phyloP scores from a whole-genome alignment of 2,888 invertebrate genomes.

The Drosophila cognata region DNA sequence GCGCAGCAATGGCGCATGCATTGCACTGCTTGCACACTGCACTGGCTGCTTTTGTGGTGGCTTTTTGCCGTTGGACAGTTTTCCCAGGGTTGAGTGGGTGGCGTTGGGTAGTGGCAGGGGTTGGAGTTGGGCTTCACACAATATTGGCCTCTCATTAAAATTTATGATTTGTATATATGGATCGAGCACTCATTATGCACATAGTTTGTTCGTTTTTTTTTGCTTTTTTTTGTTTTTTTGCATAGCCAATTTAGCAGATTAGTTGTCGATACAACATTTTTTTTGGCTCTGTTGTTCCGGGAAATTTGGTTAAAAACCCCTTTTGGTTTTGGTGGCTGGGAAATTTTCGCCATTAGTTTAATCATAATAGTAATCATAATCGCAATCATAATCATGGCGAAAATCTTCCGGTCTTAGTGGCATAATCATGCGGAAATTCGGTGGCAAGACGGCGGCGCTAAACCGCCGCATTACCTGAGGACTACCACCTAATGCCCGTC shows the following conservation, averaged over 20 bases:
- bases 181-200: slow-evolving; percentile 77
- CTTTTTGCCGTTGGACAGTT: slow-evolving; percentile 30
- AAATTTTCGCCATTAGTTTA: slow-evolving; percentile 73
- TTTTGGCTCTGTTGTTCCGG: slow-evolving; percentile 51
- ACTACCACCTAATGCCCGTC: slow-evolving; percentile 25
- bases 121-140: slow-evolving; percentile 8
- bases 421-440: slow-evolving; percentile 75
- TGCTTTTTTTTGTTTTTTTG: slow-evolving; percentile 15
- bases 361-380: slow-evolving; percentile 70
- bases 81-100: slow-evolving; percentile 1
- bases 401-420: slow-evolving; percentile 73
- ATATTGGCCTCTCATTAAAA: slow-evolving; percentile 76
- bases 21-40: slow-evolving; percentile 65
- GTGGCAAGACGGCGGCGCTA: slow-evolving; percentile 62
- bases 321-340: slow-evolving; percentile 49
- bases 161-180: slow-evolving; percentile 76
- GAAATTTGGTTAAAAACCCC: slow-evolving; percentile 31
- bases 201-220: slow-evolving; percentile 48
- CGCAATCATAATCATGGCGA: slow-evolving; percentile 68
- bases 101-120: slow-evolving; percentile 3
- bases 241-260: slow-evolving; percentile 76
- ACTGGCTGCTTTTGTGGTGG: slow-evolving; percentile 38
- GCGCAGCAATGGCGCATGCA: slow-evolving; percentile 59
- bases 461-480: slow-evolving; percentile 52
- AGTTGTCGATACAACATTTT: slow-evolving; percentile 65